These are phyloP conservation scores for Danio rerio DNA, from an alignment of 2,113 vertebrate genomes.

Conservation along the genomic window GRCz12tu NC_133182.1:78700001-78700500, in stretches of 20 bases:
- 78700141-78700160: too few relatives aligned
- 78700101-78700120: too few relatives aligned
- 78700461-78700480: slow-evolving; percentile 57
- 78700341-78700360: not conserved
- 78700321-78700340: not conserved
- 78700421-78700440: slow-evolving; percentile 56
- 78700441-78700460: slow-evolving; percentile 56
- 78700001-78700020: too few relatives aligned
- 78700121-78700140: not conserved
- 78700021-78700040: too few relatives aligned
- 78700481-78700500: not conserved
- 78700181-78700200: not conserved
- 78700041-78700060: too few relatives aligned
- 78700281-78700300: too few relatives aligned
- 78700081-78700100: too few relatives aligned
- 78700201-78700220: not conserved
- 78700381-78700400: slow-evolving; percentile 57
- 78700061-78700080: too few relatives aligned
- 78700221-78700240: too few relatives aligned
- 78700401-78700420: slow-evolving; percentile 54
- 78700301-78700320: not conserved
- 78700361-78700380: slow-evolving; percentile 58
- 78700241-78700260: too few relatives aligned
- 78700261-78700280: not conserved
- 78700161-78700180: not conserved